These are phyloP conservation scores for Pelochelys cantorii DNA, from an alignment of 2,797 vertebrate genomes.

Conservation along the genomic window DNA sequence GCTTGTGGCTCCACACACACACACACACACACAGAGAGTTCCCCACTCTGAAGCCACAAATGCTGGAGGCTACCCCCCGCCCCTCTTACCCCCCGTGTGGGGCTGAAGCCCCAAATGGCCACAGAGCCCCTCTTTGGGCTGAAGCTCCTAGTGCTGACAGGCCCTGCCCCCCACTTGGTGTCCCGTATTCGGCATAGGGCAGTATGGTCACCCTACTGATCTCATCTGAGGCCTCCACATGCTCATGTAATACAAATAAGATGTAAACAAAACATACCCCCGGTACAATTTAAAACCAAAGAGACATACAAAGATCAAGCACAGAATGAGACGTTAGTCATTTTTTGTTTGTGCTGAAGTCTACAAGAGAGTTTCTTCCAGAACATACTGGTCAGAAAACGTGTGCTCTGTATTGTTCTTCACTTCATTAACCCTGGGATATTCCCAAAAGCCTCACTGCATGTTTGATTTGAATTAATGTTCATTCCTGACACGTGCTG, in stretches of 20 bases:
- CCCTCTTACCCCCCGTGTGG: too few species aligned
- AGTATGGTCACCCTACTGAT: not conserved
- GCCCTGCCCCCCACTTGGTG: too few species aligned
- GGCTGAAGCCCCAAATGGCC: too few species aligned
- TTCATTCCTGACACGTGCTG: not conserved
- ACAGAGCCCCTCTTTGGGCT: too few species aligned
- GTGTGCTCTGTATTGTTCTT: not conserved
- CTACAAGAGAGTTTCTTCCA: not conserved
- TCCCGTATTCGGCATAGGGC: too few species aligned
- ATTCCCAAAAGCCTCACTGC: not conserved
- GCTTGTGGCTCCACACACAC: too few species aligned
- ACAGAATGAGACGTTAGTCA: not conserved
- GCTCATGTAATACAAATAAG: not conserved
- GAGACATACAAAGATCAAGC: not conserved
- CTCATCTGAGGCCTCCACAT: not conserved
- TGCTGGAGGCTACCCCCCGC: too few species aligned
- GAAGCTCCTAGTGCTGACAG: too few species aligned
- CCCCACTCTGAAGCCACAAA: too few species aligned
- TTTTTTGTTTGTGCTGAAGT: not conserved
- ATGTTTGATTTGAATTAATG: not conserved
- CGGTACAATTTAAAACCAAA: not conserved
- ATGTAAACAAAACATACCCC: not conserved
- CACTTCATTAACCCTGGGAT: not conserved
- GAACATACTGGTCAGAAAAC: not conserved
- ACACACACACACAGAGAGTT: too few species aligned